phyloP scores from a whole-genome alignment of 2,888 invertebrate genomes.

The Mystacides longicornis region DNA sequence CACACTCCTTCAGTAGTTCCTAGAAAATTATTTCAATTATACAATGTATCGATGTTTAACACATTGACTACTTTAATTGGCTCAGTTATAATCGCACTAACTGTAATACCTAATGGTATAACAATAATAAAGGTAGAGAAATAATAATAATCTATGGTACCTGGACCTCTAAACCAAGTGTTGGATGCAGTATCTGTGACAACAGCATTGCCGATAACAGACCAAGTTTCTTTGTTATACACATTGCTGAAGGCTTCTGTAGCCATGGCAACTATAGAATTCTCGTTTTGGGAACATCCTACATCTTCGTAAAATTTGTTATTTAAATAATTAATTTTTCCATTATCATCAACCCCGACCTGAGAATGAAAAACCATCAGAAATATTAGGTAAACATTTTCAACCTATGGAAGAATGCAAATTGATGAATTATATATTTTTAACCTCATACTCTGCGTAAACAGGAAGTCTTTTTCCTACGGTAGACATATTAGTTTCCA shows the following conservation, averaged over 20 bases:
- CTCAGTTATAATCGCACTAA: too few relatives aligned
- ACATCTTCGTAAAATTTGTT: conserved; percentile 37
- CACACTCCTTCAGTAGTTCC: conserved; percentile 52
- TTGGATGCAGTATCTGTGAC: conserved; percentile 59
- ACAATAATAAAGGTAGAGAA: background rate
- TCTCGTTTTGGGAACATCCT: conserved; percentile 40
- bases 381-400: background rate
- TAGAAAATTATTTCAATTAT: too few relatives aligned
- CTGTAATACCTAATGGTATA: background rate
- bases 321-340: conserved; percentile 50
- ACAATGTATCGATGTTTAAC: too few relatives aligned
- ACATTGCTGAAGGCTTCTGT: conserved; percentile 36
- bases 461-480: conserved; percentile 50
- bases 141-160: conserved; percentile 34
- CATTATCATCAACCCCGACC: conserved; percentile 48
- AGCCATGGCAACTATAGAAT: conserved; percentile 29
- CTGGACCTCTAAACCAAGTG: conserved; percentile 64
- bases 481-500: conserved; percentile 58
- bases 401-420: background rate
- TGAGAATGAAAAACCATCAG: conserved; percentile 30
- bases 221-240: conserved; percentile 48
- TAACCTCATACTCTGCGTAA: conserved; percentile 48
- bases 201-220: conserved; percentile 44
- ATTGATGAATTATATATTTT: background rate
- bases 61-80: too few relatives aligned